Evolutionary conservation across 1,140 invertebrate genomes (phyloP), one percentile per base, ranked within the genome.

Genomic region (Drosophila cardini): DNA sequence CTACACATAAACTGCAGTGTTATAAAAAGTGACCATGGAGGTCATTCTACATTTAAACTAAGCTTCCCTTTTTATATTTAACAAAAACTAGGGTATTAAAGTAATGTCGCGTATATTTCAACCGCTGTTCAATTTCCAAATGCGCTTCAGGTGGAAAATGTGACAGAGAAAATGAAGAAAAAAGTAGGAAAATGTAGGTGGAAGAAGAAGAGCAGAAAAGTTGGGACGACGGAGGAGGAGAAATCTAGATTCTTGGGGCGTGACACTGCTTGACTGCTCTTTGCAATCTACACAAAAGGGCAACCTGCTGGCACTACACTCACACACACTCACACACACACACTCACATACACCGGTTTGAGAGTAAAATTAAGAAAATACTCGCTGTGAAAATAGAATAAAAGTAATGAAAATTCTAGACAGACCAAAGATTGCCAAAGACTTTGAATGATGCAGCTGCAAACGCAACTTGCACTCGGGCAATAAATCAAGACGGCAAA

Each of bases 231-330:
- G n/a, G n/a, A 42, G 4, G 21, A 21, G 21, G 5, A 42, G 4
- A 13, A 32, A 32, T n/a, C 38, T 43, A 64, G 18, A 48, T 36
- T 30, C 7, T 16, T 36, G 50, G 50, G 42, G 65, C 43, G n/a
- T 42, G 40, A 63, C 60, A 45, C 38, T 89, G 83, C 79, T 89
- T 87, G 72, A 87, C 79, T 86, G 83, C 84, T 72, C 84, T 89
- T 86, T 87, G 80, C 84, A 87, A 89, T 89, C 84, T 80, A 48
- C 69, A 80, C 79, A 79, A 82, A 76, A 76, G 67, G 72, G 57
- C 69, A 75, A 72, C 55, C 63, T 68, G 34, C 52, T 72, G 61
- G 50, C 34, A 58, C 13, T 11, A 50, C 13, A 71, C 53, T 45
- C 34, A 58, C 55, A 69, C 40, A 52, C 40, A 45, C 16, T 48